Evolutionary conservation across 92 coral and sea anemone genomes (phyloP).

Genomic region (Porites evermanni): DNA sequence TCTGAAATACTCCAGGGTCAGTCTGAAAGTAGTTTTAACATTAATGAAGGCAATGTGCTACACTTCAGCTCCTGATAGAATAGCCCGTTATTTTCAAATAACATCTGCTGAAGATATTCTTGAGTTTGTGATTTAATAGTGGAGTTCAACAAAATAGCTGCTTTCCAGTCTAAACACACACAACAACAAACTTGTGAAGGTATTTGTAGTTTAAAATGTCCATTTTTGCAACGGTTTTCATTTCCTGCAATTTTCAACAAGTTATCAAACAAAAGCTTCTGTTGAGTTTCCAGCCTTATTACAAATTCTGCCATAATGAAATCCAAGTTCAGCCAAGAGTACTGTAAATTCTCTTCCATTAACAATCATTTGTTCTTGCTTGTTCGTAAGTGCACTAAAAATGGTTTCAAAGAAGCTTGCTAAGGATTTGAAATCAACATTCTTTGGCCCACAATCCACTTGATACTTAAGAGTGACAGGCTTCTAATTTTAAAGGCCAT

Average conservation of each 20-base stretch:
- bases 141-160: slow-evolving; percentile 21
- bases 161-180: slow-evolving; percentile 40
- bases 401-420: too few relatives aligned
- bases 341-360: too few relatives aligned
- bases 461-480: too few relatives aligned
- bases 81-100: neutral
- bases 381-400: too few relatives aligned
- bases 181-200: slow-evolving; percentile 40
- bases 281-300: too few relatives aligned
- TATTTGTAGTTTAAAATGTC: slow-evolving; percentile 12
- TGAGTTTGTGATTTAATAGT: neutral
- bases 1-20: slow-evolving; percentile 62
- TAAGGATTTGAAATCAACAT: too few relatives aligned
- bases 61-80: slow-evolving; percentile 3
- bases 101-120: neutral
- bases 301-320: too few relatives aligned
- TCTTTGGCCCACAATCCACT: too few relatives aligned
- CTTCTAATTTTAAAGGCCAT: too few relatives aligned
- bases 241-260: slow-evolving; percentile 48
- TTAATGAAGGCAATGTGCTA: neutral
- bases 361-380: too few relatives aligned
- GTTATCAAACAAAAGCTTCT: neutral
- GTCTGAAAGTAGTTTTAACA: slow-evolving; percentile 29
- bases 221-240: slow-evolving; percentile 20
- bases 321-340: too few relatives aligned